Evolutionary conservation across 2,888 invertebrate genomes (phyloP), one percentile per base, ranked within the genome.

Genomic region (Achlya flavicornis): DNA sequence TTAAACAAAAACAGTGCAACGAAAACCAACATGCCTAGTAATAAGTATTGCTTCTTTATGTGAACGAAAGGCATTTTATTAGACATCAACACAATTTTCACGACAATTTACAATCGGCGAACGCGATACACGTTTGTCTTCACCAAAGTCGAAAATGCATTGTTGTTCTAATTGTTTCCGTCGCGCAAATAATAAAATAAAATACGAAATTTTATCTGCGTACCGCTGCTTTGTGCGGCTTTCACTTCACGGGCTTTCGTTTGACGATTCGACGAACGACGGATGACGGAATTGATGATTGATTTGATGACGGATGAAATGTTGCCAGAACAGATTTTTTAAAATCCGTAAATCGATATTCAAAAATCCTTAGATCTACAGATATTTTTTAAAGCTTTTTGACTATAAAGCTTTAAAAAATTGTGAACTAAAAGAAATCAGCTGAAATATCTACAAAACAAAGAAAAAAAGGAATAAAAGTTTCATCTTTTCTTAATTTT

Each of bases 31-130:
- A 93, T 91, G 72, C 86, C 93, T 77, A 93, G 67, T 64, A 86
- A 89, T 81, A 93, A 74, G 77, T 93, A 93, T 85, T 93, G 93
- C 85, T 93, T 93, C 73, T 93, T 93, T 66, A 92, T 86, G 74
- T 86, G 89, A 71, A 90, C 83, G 86, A 93, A 92, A 87, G 87
- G 86, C 93, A 92, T 92, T 78, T 83, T 92, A 87, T 74, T 81
- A 74, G 81, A 71, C 58, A 69, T 63, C 41, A 64, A 43, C 64
- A 67, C 65, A 62, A 64, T 67, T 46, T 64, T 64, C 53, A 61
- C 58, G 48, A 35, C 38, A 35, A 58, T 62, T 61, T 48, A 16
- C 57, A 58, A 53, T 53, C 53, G 19, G 53, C 65, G 53, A 41
- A 69, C 63, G 61, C 41, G 41, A 10, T 26, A 66, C 63, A 61